These are phyloP conservation scores for Neoascia interrupta DNA, from an alignment of 2,888 invertebrate species.

Conservation along the genomic window DNA sequence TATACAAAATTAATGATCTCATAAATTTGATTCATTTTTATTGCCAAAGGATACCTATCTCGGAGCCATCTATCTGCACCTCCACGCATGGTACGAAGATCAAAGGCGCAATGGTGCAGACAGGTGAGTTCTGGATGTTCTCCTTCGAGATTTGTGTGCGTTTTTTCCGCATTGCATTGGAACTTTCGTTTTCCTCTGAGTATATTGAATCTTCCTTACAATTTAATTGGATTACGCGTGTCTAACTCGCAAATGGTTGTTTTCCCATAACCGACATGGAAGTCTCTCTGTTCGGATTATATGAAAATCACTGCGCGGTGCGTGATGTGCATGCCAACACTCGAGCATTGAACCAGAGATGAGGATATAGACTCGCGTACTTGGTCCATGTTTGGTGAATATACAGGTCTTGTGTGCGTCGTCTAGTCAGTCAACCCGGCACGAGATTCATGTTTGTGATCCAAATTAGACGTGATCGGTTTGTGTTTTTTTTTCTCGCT, in stretches of 20 bases:
- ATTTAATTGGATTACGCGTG: slow-evolving; percentile 66
- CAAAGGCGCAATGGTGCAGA: slow-evolving; percentile 56
- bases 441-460: slow-evolving; percentile 68
- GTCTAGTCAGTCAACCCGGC: slow-evolving; percentile 67
- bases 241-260: slow-evolving; percentile 21
- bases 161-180: slow-evolving; percentile 37
- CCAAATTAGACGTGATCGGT: slow-evolving; percentile 65
- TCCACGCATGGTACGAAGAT: slow-evolving; percentile 21
- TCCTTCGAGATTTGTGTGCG: slow-evolving; percentile 36
- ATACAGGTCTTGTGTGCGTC: slow-evolving; percentile 13
- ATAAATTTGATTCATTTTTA: slow-evolving; percentile 71
- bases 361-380: slow-evolving; percentile 27
- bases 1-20: slow-evolving; percentile 69
- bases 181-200: slow-evolving; percentile 55
- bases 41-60: slow-evolving; percentile 55
- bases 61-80: slow-evolving; percentile 2
- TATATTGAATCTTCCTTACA: slow-evolving; percentile 19
- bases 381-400: slow-evolving; percentile 52
- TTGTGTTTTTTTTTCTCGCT: slow-evolving; percentile 18
- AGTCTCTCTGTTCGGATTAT: slow-evolving; percentile 35
- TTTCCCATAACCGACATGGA: slow-evolving; percentile 43
- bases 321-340: slow-evolving; percentile 31
- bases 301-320: slow-evolving; percentile 52
- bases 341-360: slow-evolving; percentile 71
- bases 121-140: slow-evolving; percentile 51